Percentiles rank a stretch among this genome's conserved stretches.
Conservation (phyloP, 2,888 invertebrate species). For the Endotricha flammealis region DNA sequence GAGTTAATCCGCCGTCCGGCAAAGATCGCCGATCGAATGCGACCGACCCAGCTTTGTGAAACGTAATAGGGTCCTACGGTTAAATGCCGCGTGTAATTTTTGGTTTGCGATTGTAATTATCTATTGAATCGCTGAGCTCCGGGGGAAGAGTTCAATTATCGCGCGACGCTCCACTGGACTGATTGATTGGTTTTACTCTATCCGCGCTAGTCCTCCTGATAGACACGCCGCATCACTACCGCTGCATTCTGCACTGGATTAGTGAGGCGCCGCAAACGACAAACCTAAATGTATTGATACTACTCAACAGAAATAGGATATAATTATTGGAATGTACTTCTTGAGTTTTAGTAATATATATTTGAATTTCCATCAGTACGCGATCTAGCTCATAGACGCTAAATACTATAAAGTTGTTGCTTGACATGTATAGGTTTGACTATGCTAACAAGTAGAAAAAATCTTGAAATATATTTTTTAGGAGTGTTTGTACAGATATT, state of each 20-base stretch:
- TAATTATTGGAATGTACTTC: too few species aligned
- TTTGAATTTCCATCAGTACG: too few species aligned
- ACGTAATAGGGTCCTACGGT: conserved; percentile 68
- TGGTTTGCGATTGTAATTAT: conserved; percentile 76
- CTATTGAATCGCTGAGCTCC: conserved; percentile 61
- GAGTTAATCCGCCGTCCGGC: conserved; percentile 69
- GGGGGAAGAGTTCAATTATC: conserved; percentile 73
- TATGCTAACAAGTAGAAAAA: too few species aligned
- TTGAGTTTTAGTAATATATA: too few species aligned
- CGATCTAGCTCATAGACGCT: too few species aligned
- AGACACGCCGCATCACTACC: conserved; percentile 47
- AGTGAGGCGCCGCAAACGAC: conserved; percentile 42
- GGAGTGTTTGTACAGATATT: too few species aligned
- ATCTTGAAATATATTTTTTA: too few species aligned
- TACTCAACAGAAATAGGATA: too few species aligned
- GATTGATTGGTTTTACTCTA: conserved; percentile 70
- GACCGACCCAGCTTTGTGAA: conserved; percentile 65
- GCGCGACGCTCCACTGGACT: conserved; percentile 58
- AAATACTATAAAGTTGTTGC: too few species aligned
- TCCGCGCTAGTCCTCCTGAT: conserved; percentile 58
- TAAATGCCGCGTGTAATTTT: conserved; percentile 74
- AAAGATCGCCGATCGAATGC: conserved; percentile 68
- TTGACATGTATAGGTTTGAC: too few species aligned
- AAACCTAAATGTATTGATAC: conserved; percentile 10
- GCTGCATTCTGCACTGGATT: conserved; percentile 50